phyloP scores from a whole-genome alignment of 2,797 vertebrate species.

The Gouania willdenowi region DNA sequence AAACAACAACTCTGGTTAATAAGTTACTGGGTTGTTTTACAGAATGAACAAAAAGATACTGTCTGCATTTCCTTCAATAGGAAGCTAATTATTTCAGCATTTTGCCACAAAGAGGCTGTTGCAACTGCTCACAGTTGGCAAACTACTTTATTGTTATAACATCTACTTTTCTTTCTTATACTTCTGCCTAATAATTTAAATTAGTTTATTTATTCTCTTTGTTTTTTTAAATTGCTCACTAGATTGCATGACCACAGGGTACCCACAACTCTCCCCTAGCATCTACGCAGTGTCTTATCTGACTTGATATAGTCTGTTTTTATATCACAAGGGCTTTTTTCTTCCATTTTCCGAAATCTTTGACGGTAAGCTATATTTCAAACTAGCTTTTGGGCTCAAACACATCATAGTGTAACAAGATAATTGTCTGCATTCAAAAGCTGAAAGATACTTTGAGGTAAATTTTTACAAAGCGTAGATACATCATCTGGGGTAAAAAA shows the following conservation, averaged over 20 bases:
- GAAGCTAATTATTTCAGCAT: slow-evolving; percentile 71
- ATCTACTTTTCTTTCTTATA: slow-evolving; percentile 58
- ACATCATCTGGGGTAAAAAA: slow-evolving; percentile 30
- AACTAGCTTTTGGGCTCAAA: background rate
- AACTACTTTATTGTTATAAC: slow-evolving; percentile 63
- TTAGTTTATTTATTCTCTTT: slow-evolving; percentile 59
- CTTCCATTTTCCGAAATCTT: no score
- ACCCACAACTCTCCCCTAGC: background rate
- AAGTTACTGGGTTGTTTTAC: slow-evolving; percentile 46
- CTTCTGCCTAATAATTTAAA: slow-evolving; percentile 64
- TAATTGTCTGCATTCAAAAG: slow-evolving; percentile 1
- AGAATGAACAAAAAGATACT: slow-evolving; percentile 52
- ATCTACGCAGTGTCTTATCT: slow-evolving; percentile 15
- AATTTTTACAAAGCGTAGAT: slow-evolving; percentile 38
- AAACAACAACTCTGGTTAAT: slow-evolving; percentile 48
- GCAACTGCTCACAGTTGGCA: slow-evolving; percentile 57
- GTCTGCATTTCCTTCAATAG: slow-evolving; percentile 62
- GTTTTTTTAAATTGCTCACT: no score
- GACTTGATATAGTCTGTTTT: slow-evolving; percentile 9
- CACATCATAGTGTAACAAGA: background rate
- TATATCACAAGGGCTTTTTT: background rate
- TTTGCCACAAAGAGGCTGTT: slow-evolving; percentile 46
- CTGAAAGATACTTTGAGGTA: slow-evolving; percentile 1
- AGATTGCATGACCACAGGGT: slow-evolving; percentile 42
- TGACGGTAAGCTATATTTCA: background rate